Evolutionary conservation across 1,140 invertebrate genomes (phyloP), one percentile per base, ranked within the genome.

Genomic region (Lucilia cuprina): DNA sequence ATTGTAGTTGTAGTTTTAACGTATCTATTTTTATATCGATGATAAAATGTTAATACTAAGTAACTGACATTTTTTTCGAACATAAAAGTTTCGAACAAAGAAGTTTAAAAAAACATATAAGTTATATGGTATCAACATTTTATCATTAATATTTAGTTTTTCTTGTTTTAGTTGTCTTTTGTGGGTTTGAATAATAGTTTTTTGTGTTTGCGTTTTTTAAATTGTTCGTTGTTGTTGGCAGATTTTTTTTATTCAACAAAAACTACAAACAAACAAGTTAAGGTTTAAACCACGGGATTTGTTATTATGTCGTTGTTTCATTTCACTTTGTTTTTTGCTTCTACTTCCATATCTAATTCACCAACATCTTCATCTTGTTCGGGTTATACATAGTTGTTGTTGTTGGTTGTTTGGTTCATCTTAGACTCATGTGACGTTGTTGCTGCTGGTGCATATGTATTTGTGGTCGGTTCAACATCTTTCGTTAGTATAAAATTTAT

Each of bases 401-500:
- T 70, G 65, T 12, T 70, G 19, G 65, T 3, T 70, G 65, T 19
- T 41, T 21, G 65, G 5, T 21, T 70, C n/a, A 14, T 9, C 2
- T 78, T 80, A 83, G 83, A 80, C 84, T 85, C 82, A 75, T 84
- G 85, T 86, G 47, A 87, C 86, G 21, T 87, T 5, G 86, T 86
- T 17, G 82, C 75, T 0, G 90, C 89, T 4, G 89, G 90, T 0
- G 86, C 86, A 60, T 91, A 91, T 4, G 89, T 87, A n/a, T 87
- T 86, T 0, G 87, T 86, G 60, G 86, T 83, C n/a, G 77, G n/a
- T 34, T 90, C 89, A 0, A 86, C 86, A 8, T 89, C 86, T 30
- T 92, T 91, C 10, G 92, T 91, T 25, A 94, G 87, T 0, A 96
- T 93, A 8, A n/a, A 94, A 89, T 90, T 95, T 96, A 84, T 94